phyloP scores from a whole-genome alignment of 2,797 vertebrate genomes.

The Chaunax sp. region DNA sequence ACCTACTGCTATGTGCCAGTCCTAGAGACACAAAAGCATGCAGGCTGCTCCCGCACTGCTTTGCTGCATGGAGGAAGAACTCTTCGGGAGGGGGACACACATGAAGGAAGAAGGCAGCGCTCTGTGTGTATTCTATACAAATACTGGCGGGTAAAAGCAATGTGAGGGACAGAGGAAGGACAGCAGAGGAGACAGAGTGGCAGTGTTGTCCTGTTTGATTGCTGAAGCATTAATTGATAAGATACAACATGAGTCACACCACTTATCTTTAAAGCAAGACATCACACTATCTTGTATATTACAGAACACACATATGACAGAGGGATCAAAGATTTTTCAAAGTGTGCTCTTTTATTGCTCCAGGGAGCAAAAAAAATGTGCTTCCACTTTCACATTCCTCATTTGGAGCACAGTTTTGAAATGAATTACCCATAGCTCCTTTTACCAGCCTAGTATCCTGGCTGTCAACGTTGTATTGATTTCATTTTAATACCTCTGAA shows the following conservation, averaged over 20 bases:
- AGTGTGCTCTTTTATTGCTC: conserved; percentile 54
- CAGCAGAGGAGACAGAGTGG: conserved; percentile 62
- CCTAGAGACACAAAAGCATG: conserved; percentile 74
- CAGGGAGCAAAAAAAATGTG: conserved; percentile 33
- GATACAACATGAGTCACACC: conserved; percentile 60
- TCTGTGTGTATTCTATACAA: conserved; percentile 77
- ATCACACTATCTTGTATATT: conserved; percentile 69
- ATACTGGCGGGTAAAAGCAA: conserved; percentile 43
- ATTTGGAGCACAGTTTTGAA: conserved; percentile 27
- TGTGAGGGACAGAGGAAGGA: conserved; percentile 56
- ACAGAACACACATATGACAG: conserved; percentile 61
- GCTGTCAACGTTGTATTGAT: conserved; percentile 13
- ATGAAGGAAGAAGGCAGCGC: conserved; percentile 79
- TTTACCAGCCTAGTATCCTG: not conserved
- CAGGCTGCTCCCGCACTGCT: conserved; percentile 72
- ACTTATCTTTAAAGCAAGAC: conserved; percentile 69
- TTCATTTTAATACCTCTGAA: conserved; percentile 2
- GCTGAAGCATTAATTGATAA: conserved; percentile 81
- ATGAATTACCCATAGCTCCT: conserved; percentile 5
- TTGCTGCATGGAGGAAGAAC: conserved; percentile 66
- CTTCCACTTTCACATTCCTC: conserved; percentile 51
- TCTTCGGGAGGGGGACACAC: conserved; percentile 62
- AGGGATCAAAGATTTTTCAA: conserved; percentile 76
- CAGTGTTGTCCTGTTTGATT: conserved; percentile 67
- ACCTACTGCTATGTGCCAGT: conserved; percentile 71